Percentiles rank a stretch among this genome's conserved stretches.
Conservation (phyloP, 2,888 invertebrate genomes). For the Latheticus oryzae region DNA sequence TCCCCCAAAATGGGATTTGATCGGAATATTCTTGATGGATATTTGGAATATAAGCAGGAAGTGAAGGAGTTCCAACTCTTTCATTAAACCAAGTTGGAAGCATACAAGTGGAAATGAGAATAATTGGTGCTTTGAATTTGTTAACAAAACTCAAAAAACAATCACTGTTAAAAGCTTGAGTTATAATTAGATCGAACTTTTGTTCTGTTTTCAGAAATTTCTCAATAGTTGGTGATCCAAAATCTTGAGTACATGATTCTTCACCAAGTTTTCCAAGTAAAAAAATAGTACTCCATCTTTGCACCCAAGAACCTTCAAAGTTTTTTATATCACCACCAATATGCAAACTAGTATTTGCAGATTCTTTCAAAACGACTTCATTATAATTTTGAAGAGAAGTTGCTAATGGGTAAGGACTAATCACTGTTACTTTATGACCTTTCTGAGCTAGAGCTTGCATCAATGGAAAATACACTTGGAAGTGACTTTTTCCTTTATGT, state of each 20-base stretch:
- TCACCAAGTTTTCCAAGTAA: not conserved
- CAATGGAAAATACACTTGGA: slow-evolving; percentile 72
- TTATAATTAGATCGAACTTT: slow-evolving; percentile 72
- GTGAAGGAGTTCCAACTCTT: slow-evolving; percentile 66
- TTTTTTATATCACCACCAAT: not conserved
- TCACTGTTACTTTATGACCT: slow-evolving; percentile 75
- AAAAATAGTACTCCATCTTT: slow-evolving; percentile 6
- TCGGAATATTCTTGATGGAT: slow-evolving; percentile 61
- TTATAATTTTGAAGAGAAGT: slow-evolving; percentile 68
- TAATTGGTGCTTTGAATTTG: slow-evolving; percentile 71
- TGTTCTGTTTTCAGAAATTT: slow-evolving; percentile 6
- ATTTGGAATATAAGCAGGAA: slow-evolving; percentile 66
- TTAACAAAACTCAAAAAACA: slow-evolving; percentile 75
- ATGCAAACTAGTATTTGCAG: slow-evolving; percentile 1
- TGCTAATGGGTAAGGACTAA: slow-evolving; percentile 72
- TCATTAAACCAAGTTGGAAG: slow-evolving; percentile 66
- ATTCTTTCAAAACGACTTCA: slow-evolving; percentile 63
- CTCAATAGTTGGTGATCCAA: slow-evolving; percentile 4
- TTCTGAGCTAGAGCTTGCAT: slow-evolving; percentile 70
- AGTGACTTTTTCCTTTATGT: slow-evolving; percentile 78
- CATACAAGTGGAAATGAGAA: slow-evolving; percentile 66
- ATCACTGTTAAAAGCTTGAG: slow-evolving; percentile 78
- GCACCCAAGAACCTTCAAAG: not conserved
- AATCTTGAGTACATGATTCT: slow-evolving; percentile 5
- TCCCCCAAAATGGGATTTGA: slow-evolving; percentile 55